Evolutionary conservation across 2,888 invertebrate species (phyloP), one percentile per base, ranked within the genome.

Genomic region (Fragum fragum): DNA sequence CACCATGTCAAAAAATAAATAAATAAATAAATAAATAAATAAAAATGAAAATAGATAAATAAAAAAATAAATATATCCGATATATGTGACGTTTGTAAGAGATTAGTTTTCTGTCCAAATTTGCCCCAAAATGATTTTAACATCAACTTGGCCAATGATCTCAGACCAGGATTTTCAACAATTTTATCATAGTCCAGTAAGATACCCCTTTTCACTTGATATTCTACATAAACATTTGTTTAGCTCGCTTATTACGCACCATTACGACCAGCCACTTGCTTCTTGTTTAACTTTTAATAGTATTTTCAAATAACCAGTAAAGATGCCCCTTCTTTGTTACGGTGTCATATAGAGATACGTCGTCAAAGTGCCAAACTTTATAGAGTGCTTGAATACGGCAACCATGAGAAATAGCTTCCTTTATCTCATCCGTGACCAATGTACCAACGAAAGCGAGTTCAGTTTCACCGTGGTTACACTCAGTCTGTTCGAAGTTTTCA

Each of bases 51-150:
- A n/a, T n/a, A n/a, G n/a, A n/a, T n/a, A n/a, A n/a, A n/a, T n/a
- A n/a, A n/a, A n/a, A n/a, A n/a, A n/a, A n/a, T n/a, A n/a, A n/a
- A n/a, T 21, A 0, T 21, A 52, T 52, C 73, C 66, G 16, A 75
- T 70, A 28, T 47, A 52, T 16, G 79, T 39, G 52, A 73, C 63
- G 1, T 71, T 47, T 79, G 77, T 47, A 53, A 23, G 69, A 83
- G 63, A 42, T 78, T 75, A 9, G 73, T 14, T 16, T 82, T 29
- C 66, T 83, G 80, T 7, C 78, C 83, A 52, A 86, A 76, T 39
- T 85, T 77, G 7, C 85, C 80, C 82, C 80, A 59, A 61, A 83
- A 86, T 1, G 76, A 72, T n/a, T 83, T 81, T 1, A 86, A 29
- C 75, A 74, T 71, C 5, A 83, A 66, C 59, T 83, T 83, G 2